Base-by-base conservation (phyloP, 2,888 invertebrate species). In the Cephus pulcher region DNA sequence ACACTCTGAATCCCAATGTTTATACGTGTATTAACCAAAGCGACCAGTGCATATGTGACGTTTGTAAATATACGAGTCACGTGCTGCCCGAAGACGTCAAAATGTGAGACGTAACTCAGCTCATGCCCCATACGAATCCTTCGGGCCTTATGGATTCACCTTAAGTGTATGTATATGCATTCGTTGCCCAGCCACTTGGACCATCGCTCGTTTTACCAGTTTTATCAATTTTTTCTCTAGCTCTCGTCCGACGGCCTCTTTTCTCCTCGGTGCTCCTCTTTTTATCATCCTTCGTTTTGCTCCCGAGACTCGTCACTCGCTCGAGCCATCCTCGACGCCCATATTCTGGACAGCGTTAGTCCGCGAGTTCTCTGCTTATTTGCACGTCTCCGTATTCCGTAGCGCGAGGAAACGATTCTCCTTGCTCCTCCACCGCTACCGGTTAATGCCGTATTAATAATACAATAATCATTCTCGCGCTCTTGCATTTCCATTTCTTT, bases 61-160 rank as follows among this genome's bases (percentile, higher is more conserved):
- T 89, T 83, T 87, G 88, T 90, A 89, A 89, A 89, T 88, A 90
- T 85, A 89, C 89, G 85, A 89, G 90, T 90, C 90, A 90, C 90
- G 90, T 89, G 90, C 88, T 88, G 84, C 84, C 83, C 85, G 83
- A 84, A 86, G 87, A 90, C 86, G 87, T 88, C 88, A 87, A 89
- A 88, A 90, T 87, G 83, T 85, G 84, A 82, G 84, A 82, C 83
- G 82, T 81, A 82, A 82, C 83, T 84, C 81, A 56, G 69, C 23
- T 9, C 23, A 23, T 56, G 56, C 56, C 2, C 56, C 56, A 9
- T 56, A 56, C 56, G 56, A 56, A 56, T 56, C 56, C 56, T 56
- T 23, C 23, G 56, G 23, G 6, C 2, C 56, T 56, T 56, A 56
- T 23, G 56, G 56, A 56, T 56, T 23, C 56, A 23, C 56, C 23